phyloP scores from a whole-genome alignment of 2,113 vertebrate genomes.

The Sinocyclocheilus grahami region DNA sequence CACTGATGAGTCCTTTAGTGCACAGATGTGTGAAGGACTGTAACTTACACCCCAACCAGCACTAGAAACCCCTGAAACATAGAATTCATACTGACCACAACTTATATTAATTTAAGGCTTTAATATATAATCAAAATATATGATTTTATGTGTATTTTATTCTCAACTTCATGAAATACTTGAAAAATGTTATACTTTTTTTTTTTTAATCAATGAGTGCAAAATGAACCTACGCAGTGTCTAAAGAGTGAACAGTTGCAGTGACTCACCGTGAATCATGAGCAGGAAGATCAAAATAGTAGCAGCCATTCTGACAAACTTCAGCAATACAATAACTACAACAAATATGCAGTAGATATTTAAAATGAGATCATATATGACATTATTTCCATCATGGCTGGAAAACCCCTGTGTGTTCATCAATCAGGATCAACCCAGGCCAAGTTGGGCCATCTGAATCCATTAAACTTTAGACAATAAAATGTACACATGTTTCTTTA shows the following conservation, averaged over 20 bases:
- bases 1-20: background rate
- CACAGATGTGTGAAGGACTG: background rate
- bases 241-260: background rate
- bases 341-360: background rate
- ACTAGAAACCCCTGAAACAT: background rate
- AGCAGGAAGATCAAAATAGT: slow-evolving; percentile 8
- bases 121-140: no score
- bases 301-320: background rate
- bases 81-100: background rate
- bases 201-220: no score
- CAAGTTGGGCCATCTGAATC: no score
- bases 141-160: no score
- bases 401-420: background rate
- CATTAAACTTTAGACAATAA: background rate
- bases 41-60: background rate
- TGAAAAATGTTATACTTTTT: no score
- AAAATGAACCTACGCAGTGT: background rate
- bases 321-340: background rate
- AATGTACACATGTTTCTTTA: background rate
- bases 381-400: no score
- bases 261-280: background rate
- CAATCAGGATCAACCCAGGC: background rate
- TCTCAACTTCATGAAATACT: no score
- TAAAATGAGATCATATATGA: background rate
- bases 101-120: background rate